A percentile compares a stretch with the other conserved stretches of the same genome.
Conservation (phyloP, 2,113 vertebrate genomes). For the Amia ocellicauda region DNA sequence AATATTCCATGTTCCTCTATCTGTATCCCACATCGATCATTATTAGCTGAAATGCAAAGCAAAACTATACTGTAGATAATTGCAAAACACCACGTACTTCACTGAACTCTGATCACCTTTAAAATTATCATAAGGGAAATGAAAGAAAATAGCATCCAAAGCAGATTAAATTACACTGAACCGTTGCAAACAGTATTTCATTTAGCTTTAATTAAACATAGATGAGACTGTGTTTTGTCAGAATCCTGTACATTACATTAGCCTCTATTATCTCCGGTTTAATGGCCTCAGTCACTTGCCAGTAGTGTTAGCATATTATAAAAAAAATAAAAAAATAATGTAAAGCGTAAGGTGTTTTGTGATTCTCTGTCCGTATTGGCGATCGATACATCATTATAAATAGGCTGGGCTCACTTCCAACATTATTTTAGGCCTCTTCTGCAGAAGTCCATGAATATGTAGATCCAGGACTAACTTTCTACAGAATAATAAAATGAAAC, state of each 20-base stretch:
- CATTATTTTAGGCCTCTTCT: neutral
- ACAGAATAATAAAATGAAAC: neutral
- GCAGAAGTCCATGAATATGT: neutral
- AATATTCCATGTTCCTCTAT: slow-evolving; percentile 12
- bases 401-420: neutral
- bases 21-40: neutral
- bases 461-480: neutral
- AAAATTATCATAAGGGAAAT: slow-evolving; percentile 1
- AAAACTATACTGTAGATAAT: neutral
- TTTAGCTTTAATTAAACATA: slow-evolving; percentile 19
- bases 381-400: neutral
- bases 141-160: slow-evolving; percentile 3
- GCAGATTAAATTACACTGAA: slow-evolving; percentile 25
- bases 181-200: slow-evolving; percentile 15
- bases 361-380: neutral
- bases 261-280: slow-evolving; percentile 7
- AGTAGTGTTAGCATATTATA: neutral
- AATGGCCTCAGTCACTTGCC: slow-evolving; percentile 2
- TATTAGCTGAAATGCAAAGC: slow-evolving; percentile 5
- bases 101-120: slow-evolving; percentile 1
- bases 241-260: slow-evolving; percentile 11
- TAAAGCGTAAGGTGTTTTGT: neutral
- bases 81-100: neutral
- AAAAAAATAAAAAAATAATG: neutral
- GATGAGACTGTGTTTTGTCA: slow-evolving; percentile 1